Evolutionary conservation across 1,140 invertebrate genomes (phyloP).

Genomic region (Drosophila ambigua): DNA sequence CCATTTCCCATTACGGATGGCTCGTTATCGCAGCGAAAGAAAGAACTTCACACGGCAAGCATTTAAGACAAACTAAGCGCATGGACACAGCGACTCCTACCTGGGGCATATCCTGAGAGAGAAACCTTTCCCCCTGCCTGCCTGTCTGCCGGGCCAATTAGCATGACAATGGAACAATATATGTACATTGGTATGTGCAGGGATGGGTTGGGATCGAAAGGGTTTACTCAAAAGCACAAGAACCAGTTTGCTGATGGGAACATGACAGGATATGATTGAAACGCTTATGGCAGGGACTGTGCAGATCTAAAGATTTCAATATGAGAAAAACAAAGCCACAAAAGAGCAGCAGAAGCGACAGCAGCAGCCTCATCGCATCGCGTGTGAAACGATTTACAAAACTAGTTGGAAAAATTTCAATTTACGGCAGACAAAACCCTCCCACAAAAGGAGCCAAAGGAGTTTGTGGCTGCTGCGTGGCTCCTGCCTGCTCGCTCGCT

Average conservation of each 20-base stretch:
- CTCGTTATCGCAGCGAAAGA: constrained; percentile 20
- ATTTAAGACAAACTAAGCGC: constrained; percentile 47
- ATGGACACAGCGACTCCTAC: constrained; percentile 7
- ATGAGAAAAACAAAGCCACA: constrained; percentile 23
- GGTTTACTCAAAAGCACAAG: constrained; percentile 38
- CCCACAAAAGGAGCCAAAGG: constrained; percentile 33
- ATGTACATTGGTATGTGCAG: too few species aligned
- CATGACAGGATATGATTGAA: constrained; percentile 74
- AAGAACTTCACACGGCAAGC: constrained; percentile 43
- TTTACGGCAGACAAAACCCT: constrained; percentile 39
- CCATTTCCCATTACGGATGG: constrained; percentile 22
- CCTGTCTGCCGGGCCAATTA: constrained; percentile 52
- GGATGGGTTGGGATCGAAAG: constrained; percentile 22
- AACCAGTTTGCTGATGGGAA: constrained; percentile 51
- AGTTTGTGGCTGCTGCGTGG: constrained; percentile 7
- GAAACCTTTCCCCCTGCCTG: constrained; percentile 28
- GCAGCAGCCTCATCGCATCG: constrained; percentile 10
- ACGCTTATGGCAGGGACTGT: constrained; percentile 13
- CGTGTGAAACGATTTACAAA: constrained; percentile 61
- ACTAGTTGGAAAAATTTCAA: constrained; percentile 53
- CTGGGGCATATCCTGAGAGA: constrained; percentile 16
- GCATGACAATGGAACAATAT: constrained; percentile 68
- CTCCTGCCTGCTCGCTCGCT: too few species aligned
- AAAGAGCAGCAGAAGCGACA: constrained; percentile 44
- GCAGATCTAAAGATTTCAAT: constrained; percentile 43